These are phyloP conservation scores for Hartigia nigra DNA, from an alignment of 2,888 invertebrate species.

Conservation along the genomic window DNA sequence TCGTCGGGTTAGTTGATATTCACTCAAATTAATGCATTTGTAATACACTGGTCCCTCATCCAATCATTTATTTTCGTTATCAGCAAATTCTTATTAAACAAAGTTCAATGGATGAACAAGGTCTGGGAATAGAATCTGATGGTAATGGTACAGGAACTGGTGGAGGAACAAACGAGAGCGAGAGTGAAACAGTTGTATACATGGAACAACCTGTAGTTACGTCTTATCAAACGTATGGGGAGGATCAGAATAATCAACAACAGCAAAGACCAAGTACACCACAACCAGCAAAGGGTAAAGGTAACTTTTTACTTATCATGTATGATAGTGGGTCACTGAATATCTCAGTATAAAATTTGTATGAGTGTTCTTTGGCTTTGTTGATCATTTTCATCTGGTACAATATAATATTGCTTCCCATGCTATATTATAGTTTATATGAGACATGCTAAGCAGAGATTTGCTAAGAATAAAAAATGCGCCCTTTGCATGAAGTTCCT, in stretches of 20 bases:
- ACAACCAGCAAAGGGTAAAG: constrained; percentile 58
- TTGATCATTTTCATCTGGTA: background rate
- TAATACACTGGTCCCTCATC: background rate
- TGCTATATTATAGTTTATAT: background rate
- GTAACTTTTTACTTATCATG: constrained; percentile 34
- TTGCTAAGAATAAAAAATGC: background rate
- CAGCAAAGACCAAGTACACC: constrained; percentile 68
- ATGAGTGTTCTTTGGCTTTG: background rate
- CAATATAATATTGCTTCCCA: background rate
- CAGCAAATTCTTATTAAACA: constrained; percentile 88
- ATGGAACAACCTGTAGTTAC: constrained; percentile 43
- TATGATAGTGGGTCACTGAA: background rate
- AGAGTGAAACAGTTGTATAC: constrained; percentile 63
- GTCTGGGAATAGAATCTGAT: constrained; percentile 68
- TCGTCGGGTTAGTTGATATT: constrained; percentile 69
- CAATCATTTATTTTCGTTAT: constrained; percentile 21
- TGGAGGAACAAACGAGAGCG: constrained; percentile 65
- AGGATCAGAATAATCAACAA: constrained; percentile 62
- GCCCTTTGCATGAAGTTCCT: background rate
- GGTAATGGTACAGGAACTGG: constrained; percentile 35
- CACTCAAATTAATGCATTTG: background rate
- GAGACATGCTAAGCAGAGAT: background rate
- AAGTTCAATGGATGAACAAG: constrained; percentile 86
- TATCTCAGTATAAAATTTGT: constrained; percentile 1
- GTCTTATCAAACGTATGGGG: constrained; percentile 50